A percentile compares a stretch with the other conserved stretches of the same genome.
Conservation (phyloP, 2,797 vertebrate species). For the Leptodactylus fallax region DNA sequence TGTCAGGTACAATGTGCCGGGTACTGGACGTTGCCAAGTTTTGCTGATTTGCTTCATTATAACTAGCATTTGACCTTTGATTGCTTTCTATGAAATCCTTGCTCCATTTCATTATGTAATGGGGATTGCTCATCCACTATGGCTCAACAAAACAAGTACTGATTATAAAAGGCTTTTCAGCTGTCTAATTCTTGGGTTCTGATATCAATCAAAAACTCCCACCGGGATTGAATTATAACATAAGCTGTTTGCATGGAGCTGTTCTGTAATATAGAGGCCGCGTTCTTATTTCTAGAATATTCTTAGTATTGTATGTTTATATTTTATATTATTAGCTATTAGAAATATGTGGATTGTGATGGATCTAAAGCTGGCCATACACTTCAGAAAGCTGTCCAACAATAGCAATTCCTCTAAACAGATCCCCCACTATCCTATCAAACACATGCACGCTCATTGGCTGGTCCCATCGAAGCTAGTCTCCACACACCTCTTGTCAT, state of each 20-base stretch:
- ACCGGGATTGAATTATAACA: neutral
- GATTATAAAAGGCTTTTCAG: slow-evolving; percentile 40
- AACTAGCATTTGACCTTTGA: slow-evolving; percentile 50
- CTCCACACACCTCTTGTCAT: no score
- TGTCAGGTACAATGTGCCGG: slow-evolving; percentile 9
- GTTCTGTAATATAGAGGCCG: neutral
- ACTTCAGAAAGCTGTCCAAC: no score
- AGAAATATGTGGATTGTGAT: no score
- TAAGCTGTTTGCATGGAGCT: neutral
- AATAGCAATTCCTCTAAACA: no score
- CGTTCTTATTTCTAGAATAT: neutral
- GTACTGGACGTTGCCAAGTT: slow-evolving; percentile 38
- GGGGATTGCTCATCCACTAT: slow-evolving; percentile 36
- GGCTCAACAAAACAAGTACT: slow-evolving; percentile 48
- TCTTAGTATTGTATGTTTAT: neutral
- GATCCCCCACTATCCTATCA: no score
- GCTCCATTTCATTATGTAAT: slow-evolving; percentile 35
- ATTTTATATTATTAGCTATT: neutral
- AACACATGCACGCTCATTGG: no score
- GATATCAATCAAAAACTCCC: slow-evolving; percentile 28
- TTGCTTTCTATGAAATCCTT: slow-evolving; percentile 58
- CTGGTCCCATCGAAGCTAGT: no score
- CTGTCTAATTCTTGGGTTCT: slow-evolving; percentile 36
- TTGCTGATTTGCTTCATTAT: slow-evolving; percentile 18
- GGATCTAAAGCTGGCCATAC: no score